phyloP scores from a whole-genome alignment of 1,140 invertebrate genomes.

The Tyrophagus putrescentiae region DNA sequence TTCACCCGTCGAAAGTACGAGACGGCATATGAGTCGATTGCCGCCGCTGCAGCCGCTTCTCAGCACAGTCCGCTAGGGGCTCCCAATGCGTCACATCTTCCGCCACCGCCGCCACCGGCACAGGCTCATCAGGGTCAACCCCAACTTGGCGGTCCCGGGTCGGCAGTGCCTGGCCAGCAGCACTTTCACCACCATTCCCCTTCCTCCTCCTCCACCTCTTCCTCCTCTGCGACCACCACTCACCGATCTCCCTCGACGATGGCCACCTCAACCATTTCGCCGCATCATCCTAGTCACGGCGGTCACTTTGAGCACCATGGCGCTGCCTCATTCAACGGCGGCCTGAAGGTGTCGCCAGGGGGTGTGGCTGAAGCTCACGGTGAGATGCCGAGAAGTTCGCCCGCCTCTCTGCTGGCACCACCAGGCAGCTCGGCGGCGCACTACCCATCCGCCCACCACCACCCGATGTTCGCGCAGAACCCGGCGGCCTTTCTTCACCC shows the following conservation, averaged over 20 bases:
- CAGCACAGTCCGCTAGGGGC: neutral
- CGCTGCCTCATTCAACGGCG: neutral
- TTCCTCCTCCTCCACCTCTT: neutral
- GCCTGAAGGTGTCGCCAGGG: neutral
- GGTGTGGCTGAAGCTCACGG: neutral
- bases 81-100: neutral
- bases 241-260: neutral
- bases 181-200: neutral
- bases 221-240: neutral
- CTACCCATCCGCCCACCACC: conserved; percentile 5
- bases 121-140: neutral
- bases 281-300: neutral
- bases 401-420: neutral
- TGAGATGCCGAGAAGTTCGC: neutral
- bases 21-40: neutral
- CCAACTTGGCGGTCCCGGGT: neutral
- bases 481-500: conserved; percentile 1
- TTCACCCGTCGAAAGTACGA: conserved; percentile 12
- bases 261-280: neutral
- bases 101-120: neutral
- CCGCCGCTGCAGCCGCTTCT: neutral
- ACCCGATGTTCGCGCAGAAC: neutral
- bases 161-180: neutral
- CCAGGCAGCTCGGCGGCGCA: neutral
- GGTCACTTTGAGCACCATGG: neutral